These are phyloP conservation scores for Petrolisthes manimaculis DNA, from an alignment of 2,888 invertebrate species.

Conservation along the genomic window DNA sequence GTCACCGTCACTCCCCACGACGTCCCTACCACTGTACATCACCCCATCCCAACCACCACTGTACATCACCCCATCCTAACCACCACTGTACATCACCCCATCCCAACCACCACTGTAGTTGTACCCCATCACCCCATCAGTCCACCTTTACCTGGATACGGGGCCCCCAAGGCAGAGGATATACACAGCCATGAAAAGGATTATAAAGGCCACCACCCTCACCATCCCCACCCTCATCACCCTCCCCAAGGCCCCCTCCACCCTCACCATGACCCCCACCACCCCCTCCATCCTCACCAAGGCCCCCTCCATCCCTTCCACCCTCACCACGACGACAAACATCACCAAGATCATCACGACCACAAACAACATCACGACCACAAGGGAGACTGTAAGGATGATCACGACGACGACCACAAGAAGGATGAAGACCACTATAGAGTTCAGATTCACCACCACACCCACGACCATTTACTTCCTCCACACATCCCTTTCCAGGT, in stretches of 20 bases:
- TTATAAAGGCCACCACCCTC: neutral
- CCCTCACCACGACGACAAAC: neutral
- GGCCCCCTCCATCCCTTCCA: neutral
- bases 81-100: neutral
- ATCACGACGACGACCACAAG: neutral
- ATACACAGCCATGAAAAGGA: neutral
- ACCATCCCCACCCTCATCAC: neutral
- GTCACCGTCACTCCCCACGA: neutral
- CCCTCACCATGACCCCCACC: neutral
- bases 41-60: neutral
- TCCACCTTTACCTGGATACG: constrained; percentile 13
- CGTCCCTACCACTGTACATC: neutral
- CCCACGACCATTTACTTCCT: constrained; percentile 4
- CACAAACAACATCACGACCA: neutral
- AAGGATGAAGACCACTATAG: neutral
- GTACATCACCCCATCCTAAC: neutral
- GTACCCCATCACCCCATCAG: neutral
- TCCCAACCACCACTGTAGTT: neutral
- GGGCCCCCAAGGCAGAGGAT: neutral
- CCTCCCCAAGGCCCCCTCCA: neutral
- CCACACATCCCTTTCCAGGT: constrained; percentile 23
- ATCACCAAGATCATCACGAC: constrained; percentile 3
- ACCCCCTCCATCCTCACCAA: neutral
- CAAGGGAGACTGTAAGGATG: neutral
- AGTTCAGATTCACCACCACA: constrained; percentile 15